Conservation (phyloP, 2,888 invertebrate species). For the Capitulum mitella region DNA sequence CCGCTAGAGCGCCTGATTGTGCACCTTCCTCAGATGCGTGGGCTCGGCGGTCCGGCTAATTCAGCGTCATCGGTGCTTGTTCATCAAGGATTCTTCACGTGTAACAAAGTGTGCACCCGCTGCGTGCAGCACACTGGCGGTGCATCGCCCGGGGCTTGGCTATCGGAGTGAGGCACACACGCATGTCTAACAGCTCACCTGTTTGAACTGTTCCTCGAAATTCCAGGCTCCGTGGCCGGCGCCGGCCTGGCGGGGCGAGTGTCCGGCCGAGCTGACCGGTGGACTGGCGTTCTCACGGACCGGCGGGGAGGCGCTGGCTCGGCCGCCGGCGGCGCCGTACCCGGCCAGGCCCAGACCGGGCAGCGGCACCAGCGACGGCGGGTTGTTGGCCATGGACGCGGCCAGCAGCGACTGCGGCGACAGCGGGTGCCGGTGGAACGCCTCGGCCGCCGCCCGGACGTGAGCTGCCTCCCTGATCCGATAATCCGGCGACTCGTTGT, state of each 20-base stretch:
- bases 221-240: conserved; percentile 1
- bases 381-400: conserved; percentile 20
- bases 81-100: too few species aligned
- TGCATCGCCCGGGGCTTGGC: too few species aligned
- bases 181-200: conserved; percentile 2
- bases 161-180: too few species aligned
- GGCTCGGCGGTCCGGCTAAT: too few species aligned
- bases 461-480: neutral
- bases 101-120: too few species aligned
- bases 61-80: too few species aligned
- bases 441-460: neutral
- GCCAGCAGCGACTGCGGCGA: conserved; percentile 2
- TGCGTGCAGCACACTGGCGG: too few species aligned
- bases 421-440: neutral
- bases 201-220: conserved; percentile 25
- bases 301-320: neutral
- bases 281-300: conserved; percentile 3
- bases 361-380: conserved; percentile 23
- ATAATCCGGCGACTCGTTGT: neutral
- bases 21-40: too few species aligned
- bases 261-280: neutral
- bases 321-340: neutral
- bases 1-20: too few species aligned
- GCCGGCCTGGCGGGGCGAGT: neutral
- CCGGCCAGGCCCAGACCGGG: neutral